phyloP scores from a whole-genome alignment of 2,113 vertebrate species.

The Syrrhaptes paradoxus region DNA sequence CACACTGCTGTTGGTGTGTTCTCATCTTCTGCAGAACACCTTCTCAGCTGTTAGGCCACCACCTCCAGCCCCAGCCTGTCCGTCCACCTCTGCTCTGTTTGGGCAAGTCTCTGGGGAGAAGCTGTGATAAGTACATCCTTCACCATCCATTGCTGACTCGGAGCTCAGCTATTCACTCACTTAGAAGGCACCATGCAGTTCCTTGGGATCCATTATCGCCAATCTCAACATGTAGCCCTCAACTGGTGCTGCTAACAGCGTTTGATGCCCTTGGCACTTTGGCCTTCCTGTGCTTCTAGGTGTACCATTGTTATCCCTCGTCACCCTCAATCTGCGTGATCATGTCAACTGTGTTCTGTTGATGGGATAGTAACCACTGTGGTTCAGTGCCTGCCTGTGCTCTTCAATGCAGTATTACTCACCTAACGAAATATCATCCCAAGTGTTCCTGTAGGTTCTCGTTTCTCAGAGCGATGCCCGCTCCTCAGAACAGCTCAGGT shows the following conservation, averaged over 20 bases:
- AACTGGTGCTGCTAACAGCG: rapidly evolving
- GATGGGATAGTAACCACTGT: not conserved
- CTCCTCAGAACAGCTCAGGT: not conserved
- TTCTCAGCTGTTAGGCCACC: not conserved
- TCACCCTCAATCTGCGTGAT: not conserved
- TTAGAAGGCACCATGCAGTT: not conserved
- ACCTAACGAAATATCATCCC: not conserved
- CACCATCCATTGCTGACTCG: not conserved
- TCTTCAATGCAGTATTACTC: not conserved
- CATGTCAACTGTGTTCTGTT: not conserved
- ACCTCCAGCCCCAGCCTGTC: not conserved
- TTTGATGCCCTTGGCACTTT: not conserved
- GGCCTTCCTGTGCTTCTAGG: not conserved
- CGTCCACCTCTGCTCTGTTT: not conserved
- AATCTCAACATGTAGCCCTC: not conserved
- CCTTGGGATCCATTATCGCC: not conserved
- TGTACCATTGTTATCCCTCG: not conserved
- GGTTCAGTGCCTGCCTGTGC: not conserved
- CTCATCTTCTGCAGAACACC: not conserved
- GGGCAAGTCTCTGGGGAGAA: not conserved
- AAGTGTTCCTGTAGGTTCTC: not conserved
- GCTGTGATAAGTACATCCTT: not conserved
- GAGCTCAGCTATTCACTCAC: not conserved
- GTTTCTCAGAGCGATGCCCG: not conserved
- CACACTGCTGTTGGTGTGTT: not conserved